Evolutionary conservation across 2,797 vertebrate genomes (phyloP).

Genomic region (Onychomys torridus): DNA sequence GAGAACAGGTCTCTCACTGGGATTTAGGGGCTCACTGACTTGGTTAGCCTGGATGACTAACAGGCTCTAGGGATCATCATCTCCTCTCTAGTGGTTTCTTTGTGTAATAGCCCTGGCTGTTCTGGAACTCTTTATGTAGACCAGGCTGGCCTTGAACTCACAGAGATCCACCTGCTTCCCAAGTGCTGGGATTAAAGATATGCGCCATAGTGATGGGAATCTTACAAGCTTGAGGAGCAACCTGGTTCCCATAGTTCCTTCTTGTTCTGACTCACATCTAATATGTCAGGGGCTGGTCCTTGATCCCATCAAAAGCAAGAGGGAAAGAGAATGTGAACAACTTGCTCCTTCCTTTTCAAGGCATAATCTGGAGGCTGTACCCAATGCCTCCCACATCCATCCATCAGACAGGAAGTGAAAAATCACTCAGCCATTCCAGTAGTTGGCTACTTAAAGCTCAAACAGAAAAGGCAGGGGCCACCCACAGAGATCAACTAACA

Average conservation of each 20-base stretch:
- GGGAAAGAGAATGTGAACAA: not conserved
- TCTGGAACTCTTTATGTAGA: too few relatives aligned
- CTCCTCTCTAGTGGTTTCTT: too few relatives aligned
- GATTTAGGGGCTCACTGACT: not conserved
- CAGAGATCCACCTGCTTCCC: too few relatives aligned
- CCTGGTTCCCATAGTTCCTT: not conserved
- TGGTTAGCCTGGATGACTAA: not conserved
- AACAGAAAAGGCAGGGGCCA: not conserved
- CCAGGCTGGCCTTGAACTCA: too few relatives aligned
- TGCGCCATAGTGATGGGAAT: not conserved
- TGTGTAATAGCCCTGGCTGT: too few relatives aligned
- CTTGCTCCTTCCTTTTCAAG: not conserved
- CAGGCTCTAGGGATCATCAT: not conserved
- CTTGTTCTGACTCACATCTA: not conserved
- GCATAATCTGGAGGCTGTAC: not conserved
- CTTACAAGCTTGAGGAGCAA: not conserved
- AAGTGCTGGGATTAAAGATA: too few relatives aligned
- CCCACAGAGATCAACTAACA: not conserved
- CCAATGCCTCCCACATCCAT: accelerated
- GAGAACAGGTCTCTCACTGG: not conserved
- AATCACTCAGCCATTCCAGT: not conserved
- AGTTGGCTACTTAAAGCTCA: not conserved
- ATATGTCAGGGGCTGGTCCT: not conserved
- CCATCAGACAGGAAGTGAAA: not conserved
- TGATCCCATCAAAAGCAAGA: not conserved